A percentile compares a stretch with the other conserved stretches of the same genome.
Conservation (phyloP, 2,113 vertebrate genomes). For the Nymphicus hollandicus region DNA sequence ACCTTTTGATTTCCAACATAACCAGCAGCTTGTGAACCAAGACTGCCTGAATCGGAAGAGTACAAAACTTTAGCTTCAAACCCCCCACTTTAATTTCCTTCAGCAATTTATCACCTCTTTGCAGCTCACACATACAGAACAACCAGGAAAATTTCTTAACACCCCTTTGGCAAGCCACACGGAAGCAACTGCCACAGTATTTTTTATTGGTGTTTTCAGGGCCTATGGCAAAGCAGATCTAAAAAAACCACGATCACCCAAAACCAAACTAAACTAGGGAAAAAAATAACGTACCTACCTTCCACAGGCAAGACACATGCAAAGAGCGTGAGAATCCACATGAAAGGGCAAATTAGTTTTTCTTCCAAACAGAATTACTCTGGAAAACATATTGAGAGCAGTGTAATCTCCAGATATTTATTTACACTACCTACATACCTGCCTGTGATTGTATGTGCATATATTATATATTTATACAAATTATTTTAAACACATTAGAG, state of each 20-base stretch:
- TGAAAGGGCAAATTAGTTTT: neutral
- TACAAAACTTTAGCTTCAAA: constrained; percentile 43
- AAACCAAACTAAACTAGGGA: constrained; percentile 5
- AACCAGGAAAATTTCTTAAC: constrained; percentile 75
- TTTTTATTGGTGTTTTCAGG: constrained; percentile 68
- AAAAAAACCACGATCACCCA: constrained; percentile 23
- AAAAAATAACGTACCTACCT: neutral
- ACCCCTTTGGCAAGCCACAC: constrained; percentile 71
- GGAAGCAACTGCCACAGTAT: constrained; percentile 55
- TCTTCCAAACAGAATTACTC: neutral
- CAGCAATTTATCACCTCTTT: constrained; percentile 80
- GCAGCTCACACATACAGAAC: constrained; percentile 74
- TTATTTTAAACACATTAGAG: neutral
- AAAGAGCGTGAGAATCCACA: neutral
- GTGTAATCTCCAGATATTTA: neutral
- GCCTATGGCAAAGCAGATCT: constrained; percentile 62
- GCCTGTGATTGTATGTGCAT: neutral
- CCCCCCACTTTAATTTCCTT: constrained; percentile 75
- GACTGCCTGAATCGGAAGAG: neutral
- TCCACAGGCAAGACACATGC: constrained; percentile 3
- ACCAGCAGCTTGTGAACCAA: constrained; percentile 34
- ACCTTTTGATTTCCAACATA: constrained; percentile 61
- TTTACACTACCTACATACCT: neutral
- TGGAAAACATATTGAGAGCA: neutral
- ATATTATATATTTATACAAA: neutral